These are phyloP conservation scores for Orius laevigatus DNA, from an alignment of 1,140 invertebrate species.

Conservation along the genomic window DNA sequence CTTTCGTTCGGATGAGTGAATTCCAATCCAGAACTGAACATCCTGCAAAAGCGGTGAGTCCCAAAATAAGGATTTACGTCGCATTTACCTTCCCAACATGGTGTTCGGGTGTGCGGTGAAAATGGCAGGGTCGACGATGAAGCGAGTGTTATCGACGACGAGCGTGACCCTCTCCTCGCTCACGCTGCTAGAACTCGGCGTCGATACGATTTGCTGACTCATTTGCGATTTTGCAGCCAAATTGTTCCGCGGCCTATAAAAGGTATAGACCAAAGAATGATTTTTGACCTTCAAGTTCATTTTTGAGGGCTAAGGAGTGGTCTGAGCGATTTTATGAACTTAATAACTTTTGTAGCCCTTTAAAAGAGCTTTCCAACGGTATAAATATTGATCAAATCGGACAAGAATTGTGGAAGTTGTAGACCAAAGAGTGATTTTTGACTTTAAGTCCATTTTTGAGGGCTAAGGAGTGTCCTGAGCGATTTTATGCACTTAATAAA, in stretches of 20 bases:
- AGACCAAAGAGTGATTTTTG: too few relatives aligned
- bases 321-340: too few relatives aligned
- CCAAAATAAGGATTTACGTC: background rate
- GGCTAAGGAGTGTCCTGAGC: too few relatives aligned
- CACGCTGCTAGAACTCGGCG: conserved; percentile 14
- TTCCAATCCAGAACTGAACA: conserved; percentile 90
- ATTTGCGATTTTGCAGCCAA: conserved; percentile 8
- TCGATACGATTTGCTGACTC: conserved; percentile 20
- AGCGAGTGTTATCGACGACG: conserved; percentile 85
- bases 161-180: conserved; percentile 69
- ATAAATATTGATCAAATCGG: too few relatives aligned
- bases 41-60: conserved; percentile 36
- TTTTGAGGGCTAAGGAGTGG: too few relatives aligned
- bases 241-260: background rate
- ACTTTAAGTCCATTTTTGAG: too few relatives aligned
- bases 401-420: too few relatives aligned
- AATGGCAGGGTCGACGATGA: conserved; percentile 67
- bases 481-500: too few relatives aligned
- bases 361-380: too few relatives aligned
- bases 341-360: too few relatives aligned
- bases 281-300: conserved; percentile 6
- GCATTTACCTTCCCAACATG: conserved; percentile 58
- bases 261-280: background rate
- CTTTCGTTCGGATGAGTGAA: conserved; percentile 86
- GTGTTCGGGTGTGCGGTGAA: conserved; percentile 86